Evolutionary conservation across 2,113 vertebrate species (phyloP), one percentile per base, ranked within the genome.

Genomic region (Alligator sinensis): DNA sequence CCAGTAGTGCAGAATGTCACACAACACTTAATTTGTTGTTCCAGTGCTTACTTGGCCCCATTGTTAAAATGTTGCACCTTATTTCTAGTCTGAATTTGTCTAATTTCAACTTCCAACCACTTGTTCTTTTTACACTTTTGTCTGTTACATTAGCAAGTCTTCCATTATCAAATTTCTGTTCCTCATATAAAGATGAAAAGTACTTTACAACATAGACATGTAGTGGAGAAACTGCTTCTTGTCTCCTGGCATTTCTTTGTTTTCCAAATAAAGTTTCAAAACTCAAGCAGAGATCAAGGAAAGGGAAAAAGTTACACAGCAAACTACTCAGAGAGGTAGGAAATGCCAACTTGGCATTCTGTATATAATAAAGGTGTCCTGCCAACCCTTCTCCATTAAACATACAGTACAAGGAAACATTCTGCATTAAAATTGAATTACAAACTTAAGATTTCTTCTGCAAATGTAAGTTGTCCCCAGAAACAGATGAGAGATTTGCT

Each of bases 1-100:
- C 84, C 95, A 28, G 92, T 87, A 92, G 92, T 64, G 63, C n/a
- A 90, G 68, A 89, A 28, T 79, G 87, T 64, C 22, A 59, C 90
- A 82, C 64, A 84, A 89, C 25, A 63, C 54, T 87, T 66, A 47
- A 38, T 90, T 95, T 22, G 77, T 54, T 89, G 90, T 92, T 82
- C 91, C 77, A 91, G 80, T 82, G 58, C 57, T 54, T 90, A 94
- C 87, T 89, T 92, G 90, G 83, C 75, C 83, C 5, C 87, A 75
- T 58, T 90, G 64, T 90, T 92, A 83, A 79, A 93, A 82, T 90
- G 27, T 5, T 19, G 21, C 18, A 94, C 18, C 28, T 89, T 87
- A 72, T 66, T 95, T 96, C 80, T 68, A 79, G 58, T 79, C 34
- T 54, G 90, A 77, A 82, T 81, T 61, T 79, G 28, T 91, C 19